Evolutionary conservation across 1,140 invertebrate genomes (phyloP), one percentile per base, ranked within the genome.

Genomic region (Platorchestia sp.): DNA sequence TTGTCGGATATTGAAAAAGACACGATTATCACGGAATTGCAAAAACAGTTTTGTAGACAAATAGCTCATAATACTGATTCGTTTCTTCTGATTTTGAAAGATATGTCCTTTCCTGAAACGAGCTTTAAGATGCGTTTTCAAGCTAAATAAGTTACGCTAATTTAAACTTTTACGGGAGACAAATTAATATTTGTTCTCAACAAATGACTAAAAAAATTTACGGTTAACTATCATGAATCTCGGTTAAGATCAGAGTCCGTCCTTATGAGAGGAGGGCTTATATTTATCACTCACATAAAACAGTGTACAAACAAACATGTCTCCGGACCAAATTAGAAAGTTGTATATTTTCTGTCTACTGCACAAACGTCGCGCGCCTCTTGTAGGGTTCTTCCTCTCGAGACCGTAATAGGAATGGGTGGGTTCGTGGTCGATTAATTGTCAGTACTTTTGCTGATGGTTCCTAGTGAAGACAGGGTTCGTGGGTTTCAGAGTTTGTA

Each of bases 331-430:
- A 75, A 22, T 75, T 75, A 75, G 59, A 75, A 75, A 75, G 59
- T 75, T 75, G 59, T 75, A 75, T 75, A 75, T 75, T 75, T 75
- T 75, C 59, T 75, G 59, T 75, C 59, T 75, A 75, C 59, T 75
- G 27, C 59, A 75, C 59, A 75, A 75, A 75, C 27, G 59, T 75
- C 59, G 59, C 59, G 36, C 59, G 59, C 27, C 27, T 75, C 59
- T 10, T 36, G 14, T 10, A 75, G 47, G 47, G 6, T 51, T 51
- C 47, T 19, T 51, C 47, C 19, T 51, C 47, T 51, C 47, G 47
- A 36, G 14, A 75, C 27, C 7, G 59, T 75, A 75, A 75, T 10
- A 75, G 59, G 59, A 75, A 51, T 51, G 47, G 47, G 47, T 6
- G 7, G 59, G 1, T 75, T 75, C 14, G 14, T 75, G 59, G 59